phyloP scores from a whole-genome alignment of 2,113 vertebrate genomes.

The Zingel zingel region DNA sequence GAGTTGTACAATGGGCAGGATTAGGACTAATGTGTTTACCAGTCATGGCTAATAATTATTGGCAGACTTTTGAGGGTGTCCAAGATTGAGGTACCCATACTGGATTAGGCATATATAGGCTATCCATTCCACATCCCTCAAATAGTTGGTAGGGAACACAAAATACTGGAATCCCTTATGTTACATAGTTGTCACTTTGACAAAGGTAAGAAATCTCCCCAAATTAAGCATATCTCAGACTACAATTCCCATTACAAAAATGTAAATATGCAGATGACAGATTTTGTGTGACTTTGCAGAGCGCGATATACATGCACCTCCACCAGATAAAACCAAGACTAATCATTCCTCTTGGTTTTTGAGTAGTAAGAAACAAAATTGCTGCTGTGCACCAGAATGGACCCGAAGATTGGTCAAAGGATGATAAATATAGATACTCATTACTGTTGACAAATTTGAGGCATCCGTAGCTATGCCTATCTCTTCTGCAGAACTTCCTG shows the following conservation, averaged over 20 bases:
- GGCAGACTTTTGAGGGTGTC: background rate
- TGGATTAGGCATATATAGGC: background rate
- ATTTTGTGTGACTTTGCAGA: constrained; percentile 12
- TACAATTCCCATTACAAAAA: background rate
- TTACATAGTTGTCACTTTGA: background rate
- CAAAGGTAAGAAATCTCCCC: background rate
- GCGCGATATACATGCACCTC: background rate
- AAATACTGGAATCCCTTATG: background rate
- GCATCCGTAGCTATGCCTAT: constrained; percentile 19
- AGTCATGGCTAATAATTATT: constrained; percentile 22
- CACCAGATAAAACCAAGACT: background rate
- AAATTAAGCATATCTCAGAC: background rate
- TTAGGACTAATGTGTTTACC: constrained; percentile 9
- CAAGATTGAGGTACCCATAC: background rate
- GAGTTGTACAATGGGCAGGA: background rate
- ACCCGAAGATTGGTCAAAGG: constrained; percentile 27
- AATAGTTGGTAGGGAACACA: background rate
- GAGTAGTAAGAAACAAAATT: background rate
- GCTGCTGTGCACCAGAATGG: background rate
- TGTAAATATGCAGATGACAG: background rate
- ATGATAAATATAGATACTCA: constrained; percentile 34
- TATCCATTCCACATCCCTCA: background rate
- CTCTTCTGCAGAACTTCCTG: too few species aligned
- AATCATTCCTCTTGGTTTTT: background rate
- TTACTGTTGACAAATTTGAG: constrained; percentile 17